Evolutionary conservation across 2,797 vertebrate genomes (phyloP), one percentile per base, ranked within the genome.

Genomic region (Chelon labrosus): DNA sequence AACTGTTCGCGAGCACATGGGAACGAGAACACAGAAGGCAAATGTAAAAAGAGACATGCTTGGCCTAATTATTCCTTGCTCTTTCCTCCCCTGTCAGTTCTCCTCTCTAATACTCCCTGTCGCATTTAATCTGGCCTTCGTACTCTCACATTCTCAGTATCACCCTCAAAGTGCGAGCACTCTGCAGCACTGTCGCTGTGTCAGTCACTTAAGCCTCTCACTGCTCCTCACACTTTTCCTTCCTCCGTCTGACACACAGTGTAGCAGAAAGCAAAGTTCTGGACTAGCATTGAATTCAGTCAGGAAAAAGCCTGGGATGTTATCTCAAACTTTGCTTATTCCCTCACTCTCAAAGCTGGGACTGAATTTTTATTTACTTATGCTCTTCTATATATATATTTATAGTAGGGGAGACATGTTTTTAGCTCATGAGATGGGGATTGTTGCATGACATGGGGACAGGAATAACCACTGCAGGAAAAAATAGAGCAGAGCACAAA

Each of bases 121-220:
- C 19, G 37, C 69, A 74, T 90, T 83, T 84, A 84, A 86, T 90
- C 79, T 75, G 65, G 47, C 61, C 88, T 87, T 85, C 72, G 84
- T 83, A 75, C 69, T 69, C 82, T 77, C 73, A 75, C 85, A 66
- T 79, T 85, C 82, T 83, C 78, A 67, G 56, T 76, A 86, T 83
- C 82, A 72, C 65, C 75, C 84, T 75, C 56, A 73, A 57, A 79
- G 80, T 86, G 85, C 73, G 58, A 50, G 80, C 75, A 67, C 73
- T 83, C 77, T 60, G 70, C 74, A 57, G 75, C 70, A 55, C 80
- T 78, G 72, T 79, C 54, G 27, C 53, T 53, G 68, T 71, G 76
- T 88, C 85, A 80, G 51, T 77, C 77, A 77, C 69, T 82, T 64
- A 76, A 70, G 65, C 58, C 70, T 85, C 66, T 79, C 77, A 22